These are phyloP conservation scores for Ophioninae sp. DNA, from an alignment of 2,888 invertebrate genomes.

Conservation along the genomic window DNA sequence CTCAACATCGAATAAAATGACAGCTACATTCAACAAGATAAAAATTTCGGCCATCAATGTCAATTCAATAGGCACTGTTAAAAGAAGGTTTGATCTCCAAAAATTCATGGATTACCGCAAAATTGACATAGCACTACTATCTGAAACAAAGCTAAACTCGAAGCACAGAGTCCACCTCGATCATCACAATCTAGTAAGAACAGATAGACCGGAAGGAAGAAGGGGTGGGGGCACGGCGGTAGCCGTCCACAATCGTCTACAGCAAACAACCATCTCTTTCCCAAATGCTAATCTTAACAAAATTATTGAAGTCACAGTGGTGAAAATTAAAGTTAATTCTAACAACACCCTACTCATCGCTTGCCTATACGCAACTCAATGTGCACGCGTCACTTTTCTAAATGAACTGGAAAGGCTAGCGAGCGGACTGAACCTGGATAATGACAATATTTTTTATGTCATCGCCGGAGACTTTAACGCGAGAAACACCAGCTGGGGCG, in stretches of 20 bases:
- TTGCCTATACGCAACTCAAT: slow-evolving; percentile 38
- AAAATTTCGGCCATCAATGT: slow-evolving; percentile 34
- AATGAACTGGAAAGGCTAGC: slow-evolving; percentile 36
- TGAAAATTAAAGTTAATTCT: slow-evolving; percentile 33
- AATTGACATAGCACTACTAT: slow-evolving; percentile 20
- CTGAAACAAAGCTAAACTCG: slow-evolving; percentile 55
- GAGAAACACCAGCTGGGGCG: slow-evolving; percentile 38
- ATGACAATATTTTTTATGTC: slow-evolving; percentile 22
- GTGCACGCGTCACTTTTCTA: slow-evolving; percentile 23
- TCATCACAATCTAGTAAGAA: slow-evolving; percentile 29
- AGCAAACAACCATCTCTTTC: slow-evolving; percentile 5
- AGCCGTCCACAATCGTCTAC: slow-evolving; percentile 4
- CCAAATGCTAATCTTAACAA: slow-evolving; percentile 30
- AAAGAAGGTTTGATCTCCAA: slow-evolving; percentile 40
- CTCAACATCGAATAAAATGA: slow-evolving; percentile 10
- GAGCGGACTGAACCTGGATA: neutral
- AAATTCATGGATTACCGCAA: slow-evolving; percentile 19
- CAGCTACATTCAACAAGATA: neutral
- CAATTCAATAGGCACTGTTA: slow-evolving; percentile 24
- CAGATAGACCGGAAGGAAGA: slow-evolving; percentile 24
- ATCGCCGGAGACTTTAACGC: slow-evolving; percentile 54
- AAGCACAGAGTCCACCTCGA: slow-evolving; percentile 5
- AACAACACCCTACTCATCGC: slow-evolving; percentile 7
- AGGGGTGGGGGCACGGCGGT: slow-evolving; percentile 52
- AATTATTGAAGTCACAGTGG: slow-evolving; percentile 33